These are phyloP conservation scores for Alitta virens DNA, from an alignment of 2,888 invertebrate species.

Conservation along the genomic window DNA sequence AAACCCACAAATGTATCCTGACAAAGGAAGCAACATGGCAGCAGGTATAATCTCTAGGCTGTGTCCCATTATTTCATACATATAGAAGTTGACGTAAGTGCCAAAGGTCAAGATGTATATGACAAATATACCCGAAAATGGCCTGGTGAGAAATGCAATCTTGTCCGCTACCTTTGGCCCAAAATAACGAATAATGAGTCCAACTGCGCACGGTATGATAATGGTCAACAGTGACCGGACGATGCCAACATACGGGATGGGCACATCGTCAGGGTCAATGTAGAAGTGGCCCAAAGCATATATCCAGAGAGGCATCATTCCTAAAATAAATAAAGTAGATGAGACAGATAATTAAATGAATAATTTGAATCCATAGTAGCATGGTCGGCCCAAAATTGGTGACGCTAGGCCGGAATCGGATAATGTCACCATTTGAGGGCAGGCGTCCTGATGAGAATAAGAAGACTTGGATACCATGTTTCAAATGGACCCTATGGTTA, in stretches of 20 bases:
- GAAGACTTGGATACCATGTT: no score
- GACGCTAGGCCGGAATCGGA: no score
- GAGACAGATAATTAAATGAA: no score
- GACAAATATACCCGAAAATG: constrained; percentile 56
- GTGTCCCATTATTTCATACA: constrained; percentile 53
- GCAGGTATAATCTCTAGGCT: constrained; percentile 51
- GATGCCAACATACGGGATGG: constrained; percentile 56
- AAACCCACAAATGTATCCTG: constrained; percentile 59
- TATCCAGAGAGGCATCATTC: constrained; percentile 61
- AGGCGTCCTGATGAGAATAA: no score
- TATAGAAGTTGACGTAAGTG: constrained; percentile 57
- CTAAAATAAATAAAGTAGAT: constrained; percentile 40
- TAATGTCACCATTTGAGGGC: no score
- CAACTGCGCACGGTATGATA: constrained; percentile 57
- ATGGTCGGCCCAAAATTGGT: no score
- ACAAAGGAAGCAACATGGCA: constrained; percentile 54
- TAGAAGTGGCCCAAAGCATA: constrained; percentile 55
- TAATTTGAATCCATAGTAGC: no score
- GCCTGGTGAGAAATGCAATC: constrained; percentile 50
- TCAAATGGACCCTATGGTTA: no score
- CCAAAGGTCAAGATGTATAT: constrained; percentile 56
- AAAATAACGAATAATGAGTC: constrained; percentile 55
- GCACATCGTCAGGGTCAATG: constrained; percentile 36
- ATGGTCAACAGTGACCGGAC: constrained; percentile 54
- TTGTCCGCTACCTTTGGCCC: constrained; percentile 47